phyloP scores from a whole-genome alignment of 2,888 invertebrate genomes.

The Drosophila macrospina region DNA sequence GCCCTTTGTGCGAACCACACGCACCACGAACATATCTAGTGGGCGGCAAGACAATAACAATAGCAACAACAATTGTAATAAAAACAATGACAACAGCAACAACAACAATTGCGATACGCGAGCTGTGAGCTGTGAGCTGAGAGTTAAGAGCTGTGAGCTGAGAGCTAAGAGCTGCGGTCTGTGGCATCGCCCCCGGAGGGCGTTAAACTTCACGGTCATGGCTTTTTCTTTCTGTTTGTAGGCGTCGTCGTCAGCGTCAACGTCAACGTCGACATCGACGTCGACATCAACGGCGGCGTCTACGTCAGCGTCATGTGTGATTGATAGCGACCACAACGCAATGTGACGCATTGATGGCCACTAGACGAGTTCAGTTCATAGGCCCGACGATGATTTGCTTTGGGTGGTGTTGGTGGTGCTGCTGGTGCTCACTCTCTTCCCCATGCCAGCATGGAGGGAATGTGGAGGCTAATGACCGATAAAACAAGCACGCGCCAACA shows the following conservation, averaged over 20 bases:
- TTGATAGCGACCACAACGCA: slow-evolving; percentile 56
- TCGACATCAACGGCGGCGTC: slow-evolving; percentile 9
- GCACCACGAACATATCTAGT: slow-evolving; percentile 18
- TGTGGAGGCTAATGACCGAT: slow-evolving; percentile 75
- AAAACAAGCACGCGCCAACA: slow-evolving; percentile 70
- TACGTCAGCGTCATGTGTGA: slow-evolving; percentile 46
- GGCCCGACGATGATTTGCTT: slow-evolving; percentile 14
- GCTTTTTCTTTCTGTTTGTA: slow-evolving; percentile 66
- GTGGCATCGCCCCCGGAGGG: slow-evolving; percentile 66
- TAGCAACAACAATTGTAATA: slow-evolving; percentile 18
- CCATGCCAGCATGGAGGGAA: neutral
- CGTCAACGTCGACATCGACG: too few species aligned
- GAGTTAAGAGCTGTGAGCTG: slow-evolving; percentile 7
- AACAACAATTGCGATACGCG: slow-evolving; percentile 34
- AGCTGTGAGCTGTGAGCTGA: slow-evolving; percentile 36
- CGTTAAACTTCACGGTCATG: slow-evolving; percentile 83
- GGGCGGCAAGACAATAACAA: slow-evolving; percentile 26
- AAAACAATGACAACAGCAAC: slow-evolving; percentile 17
- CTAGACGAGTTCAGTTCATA: slow-evolving; percentile 45
- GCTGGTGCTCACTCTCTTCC: neutral
- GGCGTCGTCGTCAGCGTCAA: slow-evolving; percentile 29
- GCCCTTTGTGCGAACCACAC: slow-evolving; percentile 35
- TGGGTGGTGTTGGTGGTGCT: too few species aligned
- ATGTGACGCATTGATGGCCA: slow-evolving; percentile 72
- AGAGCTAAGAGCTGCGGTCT: slow-evolving; percentile 33